A percentile compares a stretch with the other conserved stretches of the same genome.
phyloP scores from a whole-genome alignment of 92 coral and sea anemone genomes.

The Bergia sp. region DNA sequence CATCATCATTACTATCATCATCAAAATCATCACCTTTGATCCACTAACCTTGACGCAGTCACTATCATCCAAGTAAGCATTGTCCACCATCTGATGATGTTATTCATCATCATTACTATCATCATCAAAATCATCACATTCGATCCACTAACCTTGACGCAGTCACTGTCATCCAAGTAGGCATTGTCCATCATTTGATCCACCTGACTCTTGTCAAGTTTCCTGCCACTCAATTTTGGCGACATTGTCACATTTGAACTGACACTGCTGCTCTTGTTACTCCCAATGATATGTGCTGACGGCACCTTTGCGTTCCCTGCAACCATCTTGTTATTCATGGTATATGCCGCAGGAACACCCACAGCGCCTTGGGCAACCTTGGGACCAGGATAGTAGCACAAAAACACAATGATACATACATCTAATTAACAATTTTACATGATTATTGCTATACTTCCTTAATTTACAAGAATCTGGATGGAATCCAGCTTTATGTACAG shows the following conservation, averaged over 20 bases:
- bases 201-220: constrained; percentile 19
- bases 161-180: constrained; percentile 34
- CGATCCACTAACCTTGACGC: constrained; percentile 18
- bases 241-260: constrained; percentile 37
- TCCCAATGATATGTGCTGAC: background rate
- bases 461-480: too few species aligned
- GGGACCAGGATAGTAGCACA: background rate
- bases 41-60: constrained; percentile 31
- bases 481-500: too few species aligned
- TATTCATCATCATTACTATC: background rate
- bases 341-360: background rate
- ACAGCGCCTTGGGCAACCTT: background rate
- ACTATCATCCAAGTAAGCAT: constrained; percentile 26
- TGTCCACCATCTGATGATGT: background rate
- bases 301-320: background rate
- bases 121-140: background rate
- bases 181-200: constrained; percentile 24
- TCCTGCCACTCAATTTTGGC: constrained; percentile 25
- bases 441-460: too few species aligned
- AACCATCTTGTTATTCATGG: background rate
- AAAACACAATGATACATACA: too few species aligned
- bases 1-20: background rate
- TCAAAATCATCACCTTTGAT: background rate
- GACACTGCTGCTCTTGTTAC: constrained; percentile 9
- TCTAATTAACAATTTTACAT: too few species aligned